phyloP scores from a whole-genome alignment of 2,113 vertebrate species.

The Elaphurus davidianus region DNA sequence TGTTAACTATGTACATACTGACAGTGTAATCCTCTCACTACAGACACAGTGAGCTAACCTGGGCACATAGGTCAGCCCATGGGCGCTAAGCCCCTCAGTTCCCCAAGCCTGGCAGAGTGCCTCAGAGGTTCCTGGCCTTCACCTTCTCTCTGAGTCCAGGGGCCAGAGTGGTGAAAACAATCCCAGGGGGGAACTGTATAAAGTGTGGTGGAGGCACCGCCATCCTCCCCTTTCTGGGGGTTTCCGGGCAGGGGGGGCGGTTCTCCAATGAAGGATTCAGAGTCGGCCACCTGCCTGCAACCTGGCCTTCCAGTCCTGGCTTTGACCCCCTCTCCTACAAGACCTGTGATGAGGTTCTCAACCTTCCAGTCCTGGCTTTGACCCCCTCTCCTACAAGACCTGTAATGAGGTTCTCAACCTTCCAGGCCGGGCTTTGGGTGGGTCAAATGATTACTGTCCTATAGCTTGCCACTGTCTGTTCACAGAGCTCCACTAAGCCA shows the following conservation, averaged over 20 bases:
- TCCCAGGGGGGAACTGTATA: background rate
- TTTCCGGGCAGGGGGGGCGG: background rate
- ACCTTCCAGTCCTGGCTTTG: background rate
- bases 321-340: background rate
- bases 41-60: background rate
- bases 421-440: background rate
- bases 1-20: background rate
- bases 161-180: background rate
- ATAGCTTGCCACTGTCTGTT: background rate
- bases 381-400: background rate
- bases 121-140: background rate
- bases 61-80: too few species aligned
- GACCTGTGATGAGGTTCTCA: background rate
- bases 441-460: background rate
- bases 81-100: background rate
- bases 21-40: background rate
- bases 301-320: background rate
- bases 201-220: background rate
- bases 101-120: background rate
- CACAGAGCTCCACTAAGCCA: background rate
- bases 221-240: background rate
- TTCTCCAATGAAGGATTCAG: background rate
- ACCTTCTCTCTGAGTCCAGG: too few species aligned
- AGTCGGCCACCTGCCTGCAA: background rate
- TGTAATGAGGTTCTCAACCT: background rate